Conservation (phyloP, 2,113 vertebrate genomes). For the Cryptoleucopteryx plumbea region DNA sequence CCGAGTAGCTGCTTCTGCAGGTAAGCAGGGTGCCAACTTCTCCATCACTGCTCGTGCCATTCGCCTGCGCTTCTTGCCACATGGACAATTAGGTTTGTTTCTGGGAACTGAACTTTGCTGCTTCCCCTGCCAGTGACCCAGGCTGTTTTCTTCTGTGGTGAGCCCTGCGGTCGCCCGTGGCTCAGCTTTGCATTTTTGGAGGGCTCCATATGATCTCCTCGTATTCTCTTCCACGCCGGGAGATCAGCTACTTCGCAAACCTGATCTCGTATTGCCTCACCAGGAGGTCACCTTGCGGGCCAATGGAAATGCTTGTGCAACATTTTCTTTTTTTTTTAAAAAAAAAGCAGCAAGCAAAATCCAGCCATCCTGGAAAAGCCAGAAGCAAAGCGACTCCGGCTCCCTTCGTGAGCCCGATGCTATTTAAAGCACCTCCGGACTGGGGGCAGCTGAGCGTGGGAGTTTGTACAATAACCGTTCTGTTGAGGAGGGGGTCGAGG, state of each 20-base stretch:
- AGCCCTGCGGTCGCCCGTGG: not conserved
- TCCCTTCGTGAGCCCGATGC: not conserved
- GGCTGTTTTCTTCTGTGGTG: constrained; percentile 26
- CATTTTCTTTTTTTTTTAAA: not conserved
- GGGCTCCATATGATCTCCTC: not conserved
- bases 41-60: not conserved
- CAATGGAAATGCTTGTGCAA: not conserved
- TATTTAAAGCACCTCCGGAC: constrained; percentile 47
- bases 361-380: not conserved
- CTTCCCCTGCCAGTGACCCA: not conserved
- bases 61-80: not conserved
- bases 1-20: not conserved
- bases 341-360: not conserved
- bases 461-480: not conserved
- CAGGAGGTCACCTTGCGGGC: not conserved
- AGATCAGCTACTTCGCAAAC: not conserved
- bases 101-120: not conserved
- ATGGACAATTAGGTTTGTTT: not conserved
- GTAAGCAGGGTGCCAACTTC: not conserved
- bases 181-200: constrained; percentile 16
- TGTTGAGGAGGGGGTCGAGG: not conserved
- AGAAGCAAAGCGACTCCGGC: constrained; percentile 2
- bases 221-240: not conserved
- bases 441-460: not conserved
- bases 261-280: not conserved